These are phyloP conservation scores for Lithophane semibrunnea DNA, from an alignment of 2,888 invertebrate species.

Conservation along the genomic window DNA sequence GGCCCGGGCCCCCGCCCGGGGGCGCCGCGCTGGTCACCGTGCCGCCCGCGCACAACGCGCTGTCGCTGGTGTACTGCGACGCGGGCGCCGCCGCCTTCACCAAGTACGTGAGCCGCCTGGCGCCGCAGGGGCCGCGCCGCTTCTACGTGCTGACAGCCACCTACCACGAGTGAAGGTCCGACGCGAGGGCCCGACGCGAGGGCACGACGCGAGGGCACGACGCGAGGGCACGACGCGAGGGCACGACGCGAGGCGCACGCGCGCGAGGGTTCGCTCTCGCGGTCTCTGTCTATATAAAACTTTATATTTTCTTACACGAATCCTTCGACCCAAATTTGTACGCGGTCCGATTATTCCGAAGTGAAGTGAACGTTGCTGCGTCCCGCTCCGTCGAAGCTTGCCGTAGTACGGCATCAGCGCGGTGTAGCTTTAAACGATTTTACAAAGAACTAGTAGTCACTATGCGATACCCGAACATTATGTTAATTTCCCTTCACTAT, in stretches of 20 bases:
- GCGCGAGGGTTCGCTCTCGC: neutral
- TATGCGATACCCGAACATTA: neutral
- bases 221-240: slow-evolving; percentile 55
- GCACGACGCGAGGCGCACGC: neutral
- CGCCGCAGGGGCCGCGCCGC: slow-evolving; percentile 66
- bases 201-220: neutral
- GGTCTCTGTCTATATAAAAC: neutral
- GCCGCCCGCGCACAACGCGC: slow-evolving; percentile 92
- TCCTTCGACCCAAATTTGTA: neutral
- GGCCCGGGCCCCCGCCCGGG: slow-evolving; percentile 35
- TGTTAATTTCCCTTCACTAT: slow-evolving; percentile 8
- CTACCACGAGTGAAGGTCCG: slow-evolving; percentile 80
- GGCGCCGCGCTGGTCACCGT: slow-evolving; percentile 90
- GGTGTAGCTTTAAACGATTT: neutral
- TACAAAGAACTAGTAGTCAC: slow-evolving; percentile 3
- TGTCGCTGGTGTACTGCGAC: slow-evolving; percentile 92
- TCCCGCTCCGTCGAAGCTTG: neutral
- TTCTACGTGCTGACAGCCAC: slow-evolving; percentile 84
- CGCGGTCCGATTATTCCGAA: neutral
- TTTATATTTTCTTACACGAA: neutral
- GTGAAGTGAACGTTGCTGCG: neutral
- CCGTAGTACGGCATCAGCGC: neutral
- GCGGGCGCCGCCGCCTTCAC: slow-evolving; percentile 87
- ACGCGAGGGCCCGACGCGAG: neutral
- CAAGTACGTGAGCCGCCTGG: slow-evolving; percentile 83